A percentile compares a stretch with the other conserved stretches of the same genome.
phyloP scores from a whole-genome alignment of 2,113 vertebrate genomes.

The Lamprotornis superbus region DNA sequence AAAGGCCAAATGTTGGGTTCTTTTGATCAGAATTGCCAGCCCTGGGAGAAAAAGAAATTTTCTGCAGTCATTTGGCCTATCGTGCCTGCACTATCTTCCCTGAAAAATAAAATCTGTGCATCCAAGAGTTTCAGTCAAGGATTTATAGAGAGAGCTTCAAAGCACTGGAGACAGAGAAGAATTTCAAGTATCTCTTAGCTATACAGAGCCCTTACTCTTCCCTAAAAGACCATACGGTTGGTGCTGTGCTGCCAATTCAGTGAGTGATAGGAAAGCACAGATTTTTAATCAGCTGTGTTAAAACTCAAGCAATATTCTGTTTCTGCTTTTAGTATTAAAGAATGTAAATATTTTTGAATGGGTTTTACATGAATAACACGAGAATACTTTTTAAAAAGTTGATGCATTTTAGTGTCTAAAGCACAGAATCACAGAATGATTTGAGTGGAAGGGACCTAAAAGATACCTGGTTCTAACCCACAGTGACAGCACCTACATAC shows the following conservation, averaged over 20 bases:
- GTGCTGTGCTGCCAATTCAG: neutral
- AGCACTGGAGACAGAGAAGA: neutral
- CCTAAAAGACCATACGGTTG: neutral
- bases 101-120: neutral
- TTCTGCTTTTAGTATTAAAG: neutral
- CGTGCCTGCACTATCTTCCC: neutral
- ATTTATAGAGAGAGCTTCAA: neutral
- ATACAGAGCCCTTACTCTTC: neutral
- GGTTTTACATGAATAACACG: neutral
- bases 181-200: neutral
- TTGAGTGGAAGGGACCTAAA: neutral
- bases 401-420: neutral
- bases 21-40: neutral
- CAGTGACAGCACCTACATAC: neutral
- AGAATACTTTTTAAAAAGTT: neutral
- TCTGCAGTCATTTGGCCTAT: neutral
- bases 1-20: neutral
- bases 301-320: neutral
- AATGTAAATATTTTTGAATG: neutral
- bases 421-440: neutral
- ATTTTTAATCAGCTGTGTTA: slow-evolving; percentile 10
- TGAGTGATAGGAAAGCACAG: neutral
- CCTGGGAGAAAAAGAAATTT: neutral
- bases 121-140: neutral
- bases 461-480: neutral